Percentiles rank a stretch among this genome's conserved stretches.
Evolutionary conservation across 2,888 invertebrate species (phyloP).

Genomic region (Tiliacea aurago): DNA sequence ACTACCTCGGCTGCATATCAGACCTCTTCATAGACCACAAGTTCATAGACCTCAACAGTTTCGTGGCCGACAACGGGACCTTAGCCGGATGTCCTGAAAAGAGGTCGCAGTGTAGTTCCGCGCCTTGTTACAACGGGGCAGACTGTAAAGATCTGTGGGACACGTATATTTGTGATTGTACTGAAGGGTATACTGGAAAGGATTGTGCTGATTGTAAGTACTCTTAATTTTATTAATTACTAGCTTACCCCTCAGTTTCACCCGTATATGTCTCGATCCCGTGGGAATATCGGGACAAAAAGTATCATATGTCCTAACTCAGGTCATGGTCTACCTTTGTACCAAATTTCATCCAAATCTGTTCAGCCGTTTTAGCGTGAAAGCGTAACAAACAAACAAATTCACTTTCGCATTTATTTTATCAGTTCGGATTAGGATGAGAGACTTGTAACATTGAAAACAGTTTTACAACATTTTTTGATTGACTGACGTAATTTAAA

Average conservation of each 20-base stretch:
- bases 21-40: conserved; percentile 96
- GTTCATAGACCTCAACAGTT: conserved; percentile 96
- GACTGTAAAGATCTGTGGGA: conserved; percentile 97
- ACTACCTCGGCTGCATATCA: conserved; percentile 97
- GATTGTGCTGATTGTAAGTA: conserved; percentile 94
- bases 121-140: conserved; percentile 97
- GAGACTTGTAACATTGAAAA: background rate
- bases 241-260: no score
- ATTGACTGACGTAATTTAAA: background rate
- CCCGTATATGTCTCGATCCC: no score
- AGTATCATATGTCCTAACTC: no score
- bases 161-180: conserved; percentile 96
- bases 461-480: background rate
- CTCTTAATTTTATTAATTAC: background rate
- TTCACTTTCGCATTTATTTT: no score
- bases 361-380: no score
- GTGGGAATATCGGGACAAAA: no score
- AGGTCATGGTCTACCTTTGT: no score
- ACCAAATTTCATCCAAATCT: no score
- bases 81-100: conserved; percentile 96
- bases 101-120: conserved; percentile 94
- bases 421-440: no score
- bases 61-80: conserved; percentile 97
- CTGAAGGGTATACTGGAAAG: conserved; percentile 96
- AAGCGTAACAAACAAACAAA: no score